phyloP scores from a whole-genome alignment of 2,113 vertebrate genomes.

The Phyllostomus hastatus region DNA sequence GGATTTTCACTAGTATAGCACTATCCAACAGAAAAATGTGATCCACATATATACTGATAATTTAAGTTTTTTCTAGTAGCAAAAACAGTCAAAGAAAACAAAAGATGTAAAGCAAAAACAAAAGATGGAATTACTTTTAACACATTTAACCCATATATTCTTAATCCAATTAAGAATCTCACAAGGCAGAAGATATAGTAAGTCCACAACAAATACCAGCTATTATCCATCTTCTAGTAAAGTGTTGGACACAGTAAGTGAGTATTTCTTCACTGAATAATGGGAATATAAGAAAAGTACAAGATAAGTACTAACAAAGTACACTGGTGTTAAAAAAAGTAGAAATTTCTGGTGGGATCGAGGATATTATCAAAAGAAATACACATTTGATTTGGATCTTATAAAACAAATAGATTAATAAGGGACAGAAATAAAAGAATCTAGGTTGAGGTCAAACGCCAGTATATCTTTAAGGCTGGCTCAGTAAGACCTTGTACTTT shows the following conservation, averaged over 20 bases:
- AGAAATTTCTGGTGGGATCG: not conserved
- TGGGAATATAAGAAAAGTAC: not conserved
- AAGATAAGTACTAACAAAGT: slow-evolving; percentile 29
- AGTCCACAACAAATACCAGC: not conserved
- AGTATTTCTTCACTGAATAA: not conserved
- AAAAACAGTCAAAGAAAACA: not conserved
- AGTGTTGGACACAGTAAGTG: not conserved
- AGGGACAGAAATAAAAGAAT: not conserved
- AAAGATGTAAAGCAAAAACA: not conserved
- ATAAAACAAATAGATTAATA: not conserved
- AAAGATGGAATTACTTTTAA: not conserved
- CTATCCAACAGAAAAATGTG: not conserved
- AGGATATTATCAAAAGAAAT: not conserved
- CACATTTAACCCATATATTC: not conserved
- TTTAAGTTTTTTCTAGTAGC: not conserved
- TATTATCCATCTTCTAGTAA: not conserved
- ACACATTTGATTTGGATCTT: not conserved
- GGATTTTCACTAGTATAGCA: not conserved
- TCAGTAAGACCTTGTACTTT: not conserved
- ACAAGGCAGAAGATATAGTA: not conserved
- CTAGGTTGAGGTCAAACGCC: not conserved
- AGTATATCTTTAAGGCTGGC: not conserved
- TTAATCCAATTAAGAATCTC: not conserved
- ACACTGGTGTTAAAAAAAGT: not conserved
- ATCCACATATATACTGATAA: not conserved